phyloP scores from a whole-genome alignment of 2,888 invertebrate species.

The Pollenia labialis region DNA sequence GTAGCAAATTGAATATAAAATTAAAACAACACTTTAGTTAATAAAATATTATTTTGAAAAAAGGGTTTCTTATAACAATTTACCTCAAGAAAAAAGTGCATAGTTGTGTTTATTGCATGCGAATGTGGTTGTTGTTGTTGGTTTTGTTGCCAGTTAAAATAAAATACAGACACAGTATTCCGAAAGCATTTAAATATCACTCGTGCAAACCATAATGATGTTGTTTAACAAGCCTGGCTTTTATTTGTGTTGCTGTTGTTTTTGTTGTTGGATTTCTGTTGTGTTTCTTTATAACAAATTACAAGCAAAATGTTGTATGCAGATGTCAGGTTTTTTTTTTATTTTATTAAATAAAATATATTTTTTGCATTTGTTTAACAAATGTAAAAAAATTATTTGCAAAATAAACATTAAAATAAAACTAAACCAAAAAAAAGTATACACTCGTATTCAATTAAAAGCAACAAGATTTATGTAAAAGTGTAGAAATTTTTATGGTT shows the following conservation, averaged over 20 bases:
- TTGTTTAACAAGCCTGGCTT: slow-evolving; percentile 55
- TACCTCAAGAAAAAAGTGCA: not conserved
- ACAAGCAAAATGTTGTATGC: slow-evolving; percentile 54
- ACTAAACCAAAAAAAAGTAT: not conserved
- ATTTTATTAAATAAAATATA: slow-evolving; percentile 40
- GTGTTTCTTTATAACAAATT: slow-evolving; percentile 24
- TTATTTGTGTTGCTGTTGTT: slow-evolving; percentile 37
- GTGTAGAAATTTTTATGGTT: slow-evolving; percentile 43
- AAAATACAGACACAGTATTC: not conserved
- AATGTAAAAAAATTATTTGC: not conserved
- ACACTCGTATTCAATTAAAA: slow-evolving; percentile 59
- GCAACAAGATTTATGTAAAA: slow-evolving; percentile 62
- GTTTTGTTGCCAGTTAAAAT: not conserved
- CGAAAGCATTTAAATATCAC: slow-evolving; percentile 33
- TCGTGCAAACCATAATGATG: slow-evolving; percentile 47
- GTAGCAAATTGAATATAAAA: slow-evolving; percentile 41
- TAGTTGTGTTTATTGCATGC: slow-evolving; percentile 26
- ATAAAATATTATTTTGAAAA: not conserved
- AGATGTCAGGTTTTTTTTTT: slow-evolving; percentile 36
- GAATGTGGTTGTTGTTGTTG: not conserved
- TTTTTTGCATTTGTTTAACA: slow-evolving; percentile 4
- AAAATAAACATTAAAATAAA: not conserved
- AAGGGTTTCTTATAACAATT: slow-evolving; percentile 20
- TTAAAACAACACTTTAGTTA: slow-evolving; percentile 32
- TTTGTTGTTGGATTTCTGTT: not conserved